These are phyloP conservation scores for Scaptomyza polygonia DNA, from an alignment of 2,888 invertebrate species.

Conservation along the genomic window DNA sequence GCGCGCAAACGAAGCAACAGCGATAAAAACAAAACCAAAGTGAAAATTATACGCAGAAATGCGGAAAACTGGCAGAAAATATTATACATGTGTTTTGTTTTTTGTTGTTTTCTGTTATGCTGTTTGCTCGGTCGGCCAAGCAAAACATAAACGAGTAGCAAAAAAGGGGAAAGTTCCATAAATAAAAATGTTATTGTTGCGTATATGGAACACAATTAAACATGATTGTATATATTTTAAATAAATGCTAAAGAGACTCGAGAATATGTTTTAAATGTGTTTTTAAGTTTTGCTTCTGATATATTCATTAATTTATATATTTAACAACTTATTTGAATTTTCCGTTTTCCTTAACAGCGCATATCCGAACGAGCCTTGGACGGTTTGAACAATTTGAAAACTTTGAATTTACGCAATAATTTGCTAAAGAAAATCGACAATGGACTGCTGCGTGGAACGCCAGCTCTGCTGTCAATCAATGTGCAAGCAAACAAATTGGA, in stretches of 20 bases:
- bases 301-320: too few species aligned
- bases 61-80: conserved; percentile 61
- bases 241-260: conserved; percentile 14
- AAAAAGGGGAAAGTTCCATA: background rate
- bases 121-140: conserved; percentile 43
- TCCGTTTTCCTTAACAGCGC: conserved; percentile 84
- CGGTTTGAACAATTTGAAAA: conserved; percentile 89
- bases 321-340: background rate
- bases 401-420: conserved; percentile 91
- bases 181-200: conserved; percentile 27
- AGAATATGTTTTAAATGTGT: background rate
- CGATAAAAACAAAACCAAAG: conserved; percentile 63
- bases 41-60: conserved; percentile 74
- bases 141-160: conserved; percentile 29
- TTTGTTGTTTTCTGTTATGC: conserved; percentile 1
- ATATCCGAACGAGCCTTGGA: conserved; percentile 91
- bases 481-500: conserved; percentile 91
- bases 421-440: conserved; percentile 89
- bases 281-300: too few species aligned
- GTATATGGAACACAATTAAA: conserved; percentile 45
- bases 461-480: conserved; percentile 90
- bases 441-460: conserved; percentile 90
- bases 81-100: conserved; percentile 36
- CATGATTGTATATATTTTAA: conserved; percentile 21
- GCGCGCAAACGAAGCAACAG: conserved; percentile 25